phyloP scores from a whole-genome alignment of 2,888 invertebrate species.

The Oscheius sp. region DNA sequence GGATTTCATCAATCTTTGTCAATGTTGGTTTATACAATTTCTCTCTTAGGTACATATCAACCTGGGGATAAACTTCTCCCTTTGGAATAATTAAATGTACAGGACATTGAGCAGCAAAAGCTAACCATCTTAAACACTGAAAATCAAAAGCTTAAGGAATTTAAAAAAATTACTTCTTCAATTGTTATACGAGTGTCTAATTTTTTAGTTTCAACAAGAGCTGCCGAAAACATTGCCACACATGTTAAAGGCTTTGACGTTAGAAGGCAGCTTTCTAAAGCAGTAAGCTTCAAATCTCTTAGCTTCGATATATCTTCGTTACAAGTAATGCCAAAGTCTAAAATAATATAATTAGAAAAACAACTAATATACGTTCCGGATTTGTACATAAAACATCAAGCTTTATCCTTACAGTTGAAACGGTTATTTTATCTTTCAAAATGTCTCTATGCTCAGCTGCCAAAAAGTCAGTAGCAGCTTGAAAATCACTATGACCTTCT shows the following conservation, averaged over 20 bases:
- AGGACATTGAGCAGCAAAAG: constrained; percentile 17
- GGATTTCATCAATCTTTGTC: neutral
- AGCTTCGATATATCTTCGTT: neutral
- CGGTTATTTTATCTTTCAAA: constrained; percentile 10
- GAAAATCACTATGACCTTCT: too few species aligned
- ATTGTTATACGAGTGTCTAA: neutral
- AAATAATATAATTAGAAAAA: neutral
- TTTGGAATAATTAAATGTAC: constrained; percentile 6
- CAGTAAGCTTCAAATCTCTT: neutral
- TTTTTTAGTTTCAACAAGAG: neutral
- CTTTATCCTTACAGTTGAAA: neutral
- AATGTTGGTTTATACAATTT: neutral
- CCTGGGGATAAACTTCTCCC: constrained; percentile 16
- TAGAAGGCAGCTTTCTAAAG: neutral
- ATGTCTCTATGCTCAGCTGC: neutral
- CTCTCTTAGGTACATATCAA: neutral
- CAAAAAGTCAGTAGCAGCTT: neutral
- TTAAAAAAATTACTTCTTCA: neutral
- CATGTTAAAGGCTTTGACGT: neutral
- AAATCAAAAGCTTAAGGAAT: neutral
- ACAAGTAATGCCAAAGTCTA: neutral
- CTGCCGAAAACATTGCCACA: neutral
- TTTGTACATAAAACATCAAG: neutral
- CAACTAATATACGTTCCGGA: neutral
- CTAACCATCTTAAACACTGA: constrained; percentile 29